Conservation (phyloP, 2,888 invertebrate species). For the Deroplatys truncata region DNA sequence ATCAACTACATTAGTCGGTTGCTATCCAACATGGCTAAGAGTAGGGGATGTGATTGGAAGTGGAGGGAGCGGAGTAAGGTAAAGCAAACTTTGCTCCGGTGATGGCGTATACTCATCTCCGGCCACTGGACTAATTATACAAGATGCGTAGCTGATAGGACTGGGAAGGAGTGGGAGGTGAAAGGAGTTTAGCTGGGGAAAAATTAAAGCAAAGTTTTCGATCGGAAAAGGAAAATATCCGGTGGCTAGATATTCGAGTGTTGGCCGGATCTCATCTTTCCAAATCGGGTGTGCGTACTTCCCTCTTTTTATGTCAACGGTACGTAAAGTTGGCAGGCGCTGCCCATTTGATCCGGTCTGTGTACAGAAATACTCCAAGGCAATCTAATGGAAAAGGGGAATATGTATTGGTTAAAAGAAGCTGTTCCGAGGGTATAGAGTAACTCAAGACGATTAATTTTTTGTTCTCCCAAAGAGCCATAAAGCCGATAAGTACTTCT, state of each 20-base stretch:
- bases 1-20: neutral
- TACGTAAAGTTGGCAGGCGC: neutral
- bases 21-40: neutral
- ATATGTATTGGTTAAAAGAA: neutral
- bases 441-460: too few species aligned
- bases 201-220: slow-evolving; percentile 5
- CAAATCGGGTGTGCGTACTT: neutral
- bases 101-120: neutral
- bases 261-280: neutral
- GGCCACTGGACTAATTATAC: slow-evolving; percentile 9
- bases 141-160: slow-evolving; percentile 7
- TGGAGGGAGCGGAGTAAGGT: neutral
- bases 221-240: slow-evolving; percentile 10
- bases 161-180: neutral
- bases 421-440: neutral
- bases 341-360: neutral
- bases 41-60: neutral
- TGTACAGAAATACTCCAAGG: neutral
- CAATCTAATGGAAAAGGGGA: neutral
- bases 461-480: too few species aligned
- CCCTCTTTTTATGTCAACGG: neutral
- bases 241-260: neutral
- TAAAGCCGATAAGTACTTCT: too few species aligned
- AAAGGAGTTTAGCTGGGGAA: neutral
- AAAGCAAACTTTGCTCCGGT: neutral